Percentiles rank a stretch among this genome's conserved stretches.
These are phyloP conservation scores for Tautogolabrus adspersus DNA, from an alignment of 2,113 vertebrate genomes.

Conservation along the genomic window DNA sequence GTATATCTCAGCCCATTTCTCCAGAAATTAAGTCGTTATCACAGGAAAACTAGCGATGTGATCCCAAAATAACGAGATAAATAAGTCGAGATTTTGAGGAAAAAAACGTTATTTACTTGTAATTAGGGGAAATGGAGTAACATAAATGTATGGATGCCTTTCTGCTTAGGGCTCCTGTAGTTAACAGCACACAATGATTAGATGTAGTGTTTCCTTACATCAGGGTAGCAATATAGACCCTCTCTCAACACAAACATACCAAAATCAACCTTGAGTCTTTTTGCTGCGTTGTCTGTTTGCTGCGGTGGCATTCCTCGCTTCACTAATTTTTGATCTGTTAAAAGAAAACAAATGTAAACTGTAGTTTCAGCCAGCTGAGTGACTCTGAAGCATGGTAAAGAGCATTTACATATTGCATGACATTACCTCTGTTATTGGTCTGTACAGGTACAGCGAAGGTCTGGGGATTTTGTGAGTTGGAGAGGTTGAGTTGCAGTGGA, in stretches of 20 bases:
- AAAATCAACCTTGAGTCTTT: constrained; percentile 82
- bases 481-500: constrained; percentile 51
- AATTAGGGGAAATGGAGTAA: no score
- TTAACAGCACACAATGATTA: not conserved
- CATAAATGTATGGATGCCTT: no score
- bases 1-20: no score
- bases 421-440: constrained; percentile 48
- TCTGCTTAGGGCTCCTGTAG: no score
- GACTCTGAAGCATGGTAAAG: not conserved
- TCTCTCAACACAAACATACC: constrained; percentile 52
- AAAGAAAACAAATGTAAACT: constrained; percentile 7
- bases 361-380: not conserved
- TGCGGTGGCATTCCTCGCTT: constrained; percentile 79
- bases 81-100: no score
- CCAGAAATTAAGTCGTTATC: no score
- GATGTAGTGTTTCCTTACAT: not conserved
- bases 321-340: constrained; percentile 74
- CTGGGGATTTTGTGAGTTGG: constrained; percentile 51
- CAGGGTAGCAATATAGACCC: no score
- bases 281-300: constrained; percentile 66
- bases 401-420: not conserved
- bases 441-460: constrained; percentile 39
- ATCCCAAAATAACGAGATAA: no score
- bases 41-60: no score
- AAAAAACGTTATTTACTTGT: no score